A percentile compares a stretch with the other conserved stretches of the same genome.
phyloP scores from a whole-genome alignment of 2,797 vertebrate species.

The Mallotus villosus region DNA sequence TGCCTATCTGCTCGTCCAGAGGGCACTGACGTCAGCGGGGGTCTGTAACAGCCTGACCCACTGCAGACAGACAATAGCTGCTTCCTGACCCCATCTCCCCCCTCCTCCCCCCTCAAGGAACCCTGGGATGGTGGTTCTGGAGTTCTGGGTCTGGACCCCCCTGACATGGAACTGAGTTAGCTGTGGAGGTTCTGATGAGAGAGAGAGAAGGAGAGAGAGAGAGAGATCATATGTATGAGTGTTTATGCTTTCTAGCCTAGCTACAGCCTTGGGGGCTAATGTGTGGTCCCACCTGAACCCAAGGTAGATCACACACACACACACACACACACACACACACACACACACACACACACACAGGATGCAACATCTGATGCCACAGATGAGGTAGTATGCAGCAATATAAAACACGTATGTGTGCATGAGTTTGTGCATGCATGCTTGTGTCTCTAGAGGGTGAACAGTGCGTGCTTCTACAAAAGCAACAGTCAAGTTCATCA shows the following conservation, averaged over 20 bases:
- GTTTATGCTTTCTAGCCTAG: neutral
- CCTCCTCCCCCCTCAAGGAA: too few species aligned
- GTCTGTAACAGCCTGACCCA: neutral
- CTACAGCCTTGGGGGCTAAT: neutral
- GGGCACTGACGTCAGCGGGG: constrained; percentile 56
- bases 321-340: neutral
- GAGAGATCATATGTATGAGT: neutral
- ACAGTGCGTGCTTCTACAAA: neutral
- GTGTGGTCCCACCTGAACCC: neutral
- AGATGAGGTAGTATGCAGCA: neutral
- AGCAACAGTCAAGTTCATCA: neutral
- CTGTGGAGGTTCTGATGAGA: too few species aligned
- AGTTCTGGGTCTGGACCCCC: too few species aligned
- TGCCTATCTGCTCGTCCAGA: constrained; percentile 57
- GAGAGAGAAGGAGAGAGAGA: too few species aligned
- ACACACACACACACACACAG: neutral
- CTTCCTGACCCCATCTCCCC: too few species aligned
- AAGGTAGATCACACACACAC: neutral
- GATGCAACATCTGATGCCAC: neutral
- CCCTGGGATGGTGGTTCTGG: too few species aligned
- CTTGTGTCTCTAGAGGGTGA: neutral
- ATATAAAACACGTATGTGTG: neutral
- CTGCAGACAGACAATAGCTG: neutral
- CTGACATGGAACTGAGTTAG: too few species aligned
- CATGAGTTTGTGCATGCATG: constrained; percentile 4